Evolutionary conservation across 1,140 invertebrate genomes (phyloP).

Genomic region (Caerostris extrusa): DNA sequence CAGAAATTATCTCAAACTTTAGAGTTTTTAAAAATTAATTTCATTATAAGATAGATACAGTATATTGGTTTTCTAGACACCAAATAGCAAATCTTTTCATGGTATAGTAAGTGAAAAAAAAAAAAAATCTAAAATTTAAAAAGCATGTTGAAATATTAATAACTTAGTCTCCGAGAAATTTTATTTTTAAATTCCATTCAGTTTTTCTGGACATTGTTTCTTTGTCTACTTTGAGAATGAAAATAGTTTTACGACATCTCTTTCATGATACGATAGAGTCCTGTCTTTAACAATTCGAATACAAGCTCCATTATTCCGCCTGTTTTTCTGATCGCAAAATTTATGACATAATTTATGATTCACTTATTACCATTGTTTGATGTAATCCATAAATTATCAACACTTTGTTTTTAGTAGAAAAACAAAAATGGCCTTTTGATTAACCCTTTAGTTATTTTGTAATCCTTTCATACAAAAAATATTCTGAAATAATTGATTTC

Average conservation of each 20-base stretch:
- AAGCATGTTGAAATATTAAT: too few species aligned
- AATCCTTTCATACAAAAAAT: background rate
- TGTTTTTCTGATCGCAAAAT: background rate
- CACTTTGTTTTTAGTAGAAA: too few species aligned
- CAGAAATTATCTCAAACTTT: too few species aligned
- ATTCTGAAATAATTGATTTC: too few species aligned
- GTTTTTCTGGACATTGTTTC: background rate
- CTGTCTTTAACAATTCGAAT: background rate
- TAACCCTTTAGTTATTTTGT: background rate
- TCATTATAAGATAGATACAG: too few species aligned
- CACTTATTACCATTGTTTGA: slow-evolving; percentile 48
- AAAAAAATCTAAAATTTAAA: too few species aligned
- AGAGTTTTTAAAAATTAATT: too few species aligned
- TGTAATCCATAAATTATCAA: background rate
- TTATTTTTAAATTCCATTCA: slow-evolving; percentile 87
- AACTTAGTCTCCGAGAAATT: too few species aligned
- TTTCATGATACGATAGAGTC: background rate
- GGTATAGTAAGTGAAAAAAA: too few species aligned
- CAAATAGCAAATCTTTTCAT: too few species aligned
- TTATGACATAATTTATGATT: background rate
- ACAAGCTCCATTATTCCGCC: background rate
- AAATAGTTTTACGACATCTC: background rate
- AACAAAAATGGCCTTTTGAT: too few species aligned
- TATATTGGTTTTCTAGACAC: too few species aligned
- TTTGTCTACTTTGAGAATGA: background rate